A percentile compares a stretch with the other conserved stretches of the same genome.
These are phyloP conservation scores for Drosophila athabasca DNA, from an alignment of 1,140 invertebrate species.

Conservation along the genomic window DNA sequence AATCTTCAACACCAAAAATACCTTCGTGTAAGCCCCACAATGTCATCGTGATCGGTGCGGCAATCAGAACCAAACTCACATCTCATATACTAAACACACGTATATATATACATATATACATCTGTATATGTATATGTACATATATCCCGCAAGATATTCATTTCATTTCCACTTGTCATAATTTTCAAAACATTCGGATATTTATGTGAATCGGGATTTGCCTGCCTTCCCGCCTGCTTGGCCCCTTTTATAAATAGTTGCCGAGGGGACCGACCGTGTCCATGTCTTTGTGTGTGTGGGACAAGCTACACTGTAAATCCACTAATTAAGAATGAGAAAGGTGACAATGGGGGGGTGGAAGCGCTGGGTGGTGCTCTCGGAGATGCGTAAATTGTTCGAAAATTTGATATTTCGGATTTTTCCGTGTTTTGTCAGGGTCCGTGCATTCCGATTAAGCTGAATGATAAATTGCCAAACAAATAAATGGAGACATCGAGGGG, in stretches of 20 bases:
- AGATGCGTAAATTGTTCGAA: slow-evolving; percentile 66
- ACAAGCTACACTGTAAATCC: slow-evolving; percentile 59
- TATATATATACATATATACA: slow-evolving; percentile 4
- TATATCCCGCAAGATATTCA: slow-evolving; percentile 25
- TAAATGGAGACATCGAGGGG: slow-evolving; percentile 1
- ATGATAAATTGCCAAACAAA: slow-evolving; percentile 55
- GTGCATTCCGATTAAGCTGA: slow-evolving; percentile 66
- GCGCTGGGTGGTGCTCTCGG: slow-evolving; percentile 22
- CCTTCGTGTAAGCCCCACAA: slow-evolving; percentile 34
- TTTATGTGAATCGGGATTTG: slow-evolving; percentile 74
- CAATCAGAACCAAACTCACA: slow-evolving; percentile 25
- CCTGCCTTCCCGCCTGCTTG: slow-evolving; percentile 4
- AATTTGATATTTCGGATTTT: slow-evolving; percentile 57
- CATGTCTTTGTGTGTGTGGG: slow-evolving; percentile 39
- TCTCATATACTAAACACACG: not conserved
- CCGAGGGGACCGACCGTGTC: slow-evolving; percentile 19
- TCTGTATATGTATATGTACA: too few species aligned
- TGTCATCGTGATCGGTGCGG: slow-evolving; percentile 35
- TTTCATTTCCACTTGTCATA: slow-evolving; percentile 67
- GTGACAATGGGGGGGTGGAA: slow-evolving; percentile 60
- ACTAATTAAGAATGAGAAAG: slow-evolving; percentile 77
- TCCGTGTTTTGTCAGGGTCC: slow-evolving; percentile 48
- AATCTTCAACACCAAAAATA: slow-evolving; percentile 65
- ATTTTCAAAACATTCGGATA: slow-evolving; percentile 66
- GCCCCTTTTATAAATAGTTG: slow-evolving; percentile 56